phyloP scores from a whole-genome alignment of 2,888 invertebrate genomes.

The Argynnis bischoffii region DNA sequence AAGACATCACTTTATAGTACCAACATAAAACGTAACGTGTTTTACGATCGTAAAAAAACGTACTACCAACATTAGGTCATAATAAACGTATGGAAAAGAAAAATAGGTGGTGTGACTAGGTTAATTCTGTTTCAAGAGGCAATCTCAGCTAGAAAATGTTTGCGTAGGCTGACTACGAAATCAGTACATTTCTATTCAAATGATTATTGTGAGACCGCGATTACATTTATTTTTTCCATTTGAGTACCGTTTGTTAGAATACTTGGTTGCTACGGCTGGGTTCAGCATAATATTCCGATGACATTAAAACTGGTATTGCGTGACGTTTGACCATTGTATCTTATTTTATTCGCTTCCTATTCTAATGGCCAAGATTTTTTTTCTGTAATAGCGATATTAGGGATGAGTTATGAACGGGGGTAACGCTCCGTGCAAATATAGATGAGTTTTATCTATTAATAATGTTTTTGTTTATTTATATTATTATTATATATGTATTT shows the following conservation, averaged over 20 bases:
- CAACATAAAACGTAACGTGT: conserved; percentile 25
- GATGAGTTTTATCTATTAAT: background rate
- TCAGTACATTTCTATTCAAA: conserved; percentile 80
- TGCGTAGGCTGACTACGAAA: conserved; percentile 49
- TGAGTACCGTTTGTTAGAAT: conserved; percentile 48
- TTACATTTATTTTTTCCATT: conserved; percentile 75
- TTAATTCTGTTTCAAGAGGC: conserved; percentile 8
- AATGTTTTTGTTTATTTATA: conserved; percentile 10
- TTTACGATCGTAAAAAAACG: conserved; percentile 32
- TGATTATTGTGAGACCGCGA: conserved; percentile 75
- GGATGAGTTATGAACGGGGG: conserved; percentile 5
- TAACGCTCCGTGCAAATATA: conserved; percentile 6
- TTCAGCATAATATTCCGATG: conserved; percentile 51
- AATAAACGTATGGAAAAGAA: conserved; percentile 19
- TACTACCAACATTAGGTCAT: conserved; percentile 23
- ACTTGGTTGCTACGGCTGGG: conserved; percentile 46
- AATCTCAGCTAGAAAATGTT: conserved; percentile 30
- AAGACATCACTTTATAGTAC: conserved; percentile 20
- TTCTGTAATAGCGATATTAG: conserved; percentile 1
- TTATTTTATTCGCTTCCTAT: conserved; percentile 20
- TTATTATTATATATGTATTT: too few relatives aligned
- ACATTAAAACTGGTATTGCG: conserved; percentile 33
- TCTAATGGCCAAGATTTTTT: conserved; percentile 6
- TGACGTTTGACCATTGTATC: conserved; percentile 36
- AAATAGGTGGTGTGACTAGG: conserved; percentile 6